These are phyloP conservation scores for Diadophis punctatus DNA, from an alignment of 2,113 vertebrate genomes.

Conservation along the genomic window DNA sequence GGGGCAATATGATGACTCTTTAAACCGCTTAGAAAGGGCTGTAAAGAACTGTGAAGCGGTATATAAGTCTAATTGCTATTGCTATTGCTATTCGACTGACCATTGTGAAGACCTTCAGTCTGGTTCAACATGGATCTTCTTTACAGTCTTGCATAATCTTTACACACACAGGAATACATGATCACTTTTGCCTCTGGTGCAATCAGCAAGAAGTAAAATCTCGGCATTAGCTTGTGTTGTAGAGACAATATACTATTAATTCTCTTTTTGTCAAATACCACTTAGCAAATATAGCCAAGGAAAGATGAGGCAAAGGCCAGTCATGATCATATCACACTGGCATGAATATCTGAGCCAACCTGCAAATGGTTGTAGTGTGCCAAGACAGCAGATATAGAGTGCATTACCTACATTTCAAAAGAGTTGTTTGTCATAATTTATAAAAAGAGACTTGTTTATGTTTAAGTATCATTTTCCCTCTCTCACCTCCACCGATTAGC, in stretches of 20 bases:
- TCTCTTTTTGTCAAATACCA: neutral
- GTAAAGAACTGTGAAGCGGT: no score
- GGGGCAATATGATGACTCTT: no score
- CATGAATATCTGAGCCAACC: neutral
- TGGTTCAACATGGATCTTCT: neutral
- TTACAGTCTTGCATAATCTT: neutral
- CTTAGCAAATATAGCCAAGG: neutral
- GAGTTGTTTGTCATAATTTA: conserved; percentile 12
- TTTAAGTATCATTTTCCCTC: neutral
- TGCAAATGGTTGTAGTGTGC: neutral
- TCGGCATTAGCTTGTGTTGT: neutral
- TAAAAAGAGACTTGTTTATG: neutral
- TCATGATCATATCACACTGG: neutral
- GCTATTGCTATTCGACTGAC: neutral
- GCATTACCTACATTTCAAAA: neutral
- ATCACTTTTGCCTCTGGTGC: neutral
- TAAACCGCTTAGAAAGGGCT: no score
- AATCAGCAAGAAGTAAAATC: neutral
- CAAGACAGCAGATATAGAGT: neutral
- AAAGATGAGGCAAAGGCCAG: neutral
- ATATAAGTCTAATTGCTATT: no score
- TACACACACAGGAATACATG: neutral
- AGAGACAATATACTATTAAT: neutral
- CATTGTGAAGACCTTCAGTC: neutral
- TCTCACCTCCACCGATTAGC: neutral